These are phyloP conservation scores for Harpagoxenus sublaevis DNA, from an alignment of 2,888 invertebrate species.

Conservation along the genomic window DNA sequence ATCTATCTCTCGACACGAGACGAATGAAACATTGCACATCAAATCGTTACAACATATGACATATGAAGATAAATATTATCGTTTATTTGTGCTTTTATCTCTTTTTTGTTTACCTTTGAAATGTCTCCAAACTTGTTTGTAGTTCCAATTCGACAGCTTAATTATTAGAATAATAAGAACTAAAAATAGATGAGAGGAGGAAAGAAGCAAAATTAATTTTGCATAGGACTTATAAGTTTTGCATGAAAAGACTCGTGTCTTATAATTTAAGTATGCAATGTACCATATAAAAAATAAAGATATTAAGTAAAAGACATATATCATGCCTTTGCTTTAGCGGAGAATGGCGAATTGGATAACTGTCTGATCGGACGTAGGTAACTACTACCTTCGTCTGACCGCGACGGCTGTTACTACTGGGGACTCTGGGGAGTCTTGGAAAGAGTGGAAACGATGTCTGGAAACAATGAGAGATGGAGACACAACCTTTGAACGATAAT, in stretches of 20 bases:
- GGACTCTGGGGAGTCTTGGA: not conserved
- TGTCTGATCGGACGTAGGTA: conserved; percentile 64
- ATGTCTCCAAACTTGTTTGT: not conserved
- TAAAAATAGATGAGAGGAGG: not conserved
- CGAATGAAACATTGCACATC: not conserved
- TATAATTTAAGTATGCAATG: not conserved
- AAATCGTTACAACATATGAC: not conserved
- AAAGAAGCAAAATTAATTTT: not conserved
- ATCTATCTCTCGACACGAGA: not conserved
- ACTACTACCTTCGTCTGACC: conserved; percentile 56
- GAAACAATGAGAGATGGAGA: conserved; percentile 59
- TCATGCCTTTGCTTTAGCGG: not conserved
- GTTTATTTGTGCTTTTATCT: not conserved
- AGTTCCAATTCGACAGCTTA: not conserved
- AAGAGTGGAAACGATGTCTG: not conserved
- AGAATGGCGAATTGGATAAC: conserved; percentile 45
- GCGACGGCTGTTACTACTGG: conserved; percentile 51
- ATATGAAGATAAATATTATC: not conserved
- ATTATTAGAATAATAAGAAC: not conserved
- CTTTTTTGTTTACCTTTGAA: not conserved
- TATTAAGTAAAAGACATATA: not conserved
- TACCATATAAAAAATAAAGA: not conserved
- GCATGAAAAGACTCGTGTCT: not conserved
- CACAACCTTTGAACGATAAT: conserved; percentile 33
- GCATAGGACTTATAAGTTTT: not conserved